Percentiles rank a stretch among this genome's conserved stretches.
Evolutionary conservation across 2,888 invertebrate genomes (phyloP).

Genomic region (Muscina levida): DNA sequence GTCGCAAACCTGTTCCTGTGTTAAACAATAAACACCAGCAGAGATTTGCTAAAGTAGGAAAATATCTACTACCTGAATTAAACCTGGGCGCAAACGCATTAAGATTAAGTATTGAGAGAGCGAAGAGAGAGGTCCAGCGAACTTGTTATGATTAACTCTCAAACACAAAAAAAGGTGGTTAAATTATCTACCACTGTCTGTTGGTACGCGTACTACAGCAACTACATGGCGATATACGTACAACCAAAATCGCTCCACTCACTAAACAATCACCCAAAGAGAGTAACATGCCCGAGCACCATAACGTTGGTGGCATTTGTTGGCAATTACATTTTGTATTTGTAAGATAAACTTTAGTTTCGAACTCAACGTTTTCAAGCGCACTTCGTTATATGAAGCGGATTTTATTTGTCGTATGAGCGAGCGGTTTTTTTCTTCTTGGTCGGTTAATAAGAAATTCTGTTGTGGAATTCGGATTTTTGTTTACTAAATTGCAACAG

Average conservation of each 20-base stretch:
- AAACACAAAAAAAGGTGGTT: conserved; percentile 54
- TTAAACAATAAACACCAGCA: conserved; percentile 3
- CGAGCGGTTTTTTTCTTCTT: conserved; percentile 19
- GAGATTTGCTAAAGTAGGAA: conserved; percentile 27
- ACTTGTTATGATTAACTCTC: too few species aligned
- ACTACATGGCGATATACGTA: too few species aligned
- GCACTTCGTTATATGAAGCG: conserved; percentile 45
- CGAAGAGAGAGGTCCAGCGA: too few species aligned
- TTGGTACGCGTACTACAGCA: too few species aligned
- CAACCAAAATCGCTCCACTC: not conserved
- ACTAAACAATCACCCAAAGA: conserved; percentile 23
- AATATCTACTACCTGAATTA: conserved; percentile 58
- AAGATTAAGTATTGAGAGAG: conserved; percentile 10
- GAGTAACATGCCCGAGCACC: conserved; percentile 38
- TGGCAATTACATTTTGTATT: conserved; percentile 64
- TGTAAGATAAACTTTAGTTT: conserved; percentile 65
- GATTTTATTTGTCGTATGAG: conserved; percentile 28
- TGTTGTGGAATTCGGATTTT: conserved; percentile 21
- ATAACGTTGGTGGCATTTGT: conserved; percentile 64
- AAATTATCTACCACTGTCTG: conserved; percentile 31
- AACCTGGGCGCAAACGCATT: conserved; percentile 60
- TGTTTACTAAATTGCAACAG: conserved; percentile 1
- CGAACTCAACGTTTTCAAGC: conserved; percentile 64
- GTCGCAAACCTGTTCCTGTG: conserved; percentile 55
- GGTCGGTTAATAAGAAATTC: conserved; percentile 35